A percentile compares a stretch with the other conserved stretches of the same genome.
Evolutionary conservation across 64 coral and sea anemone species (phyloP).

Genomic region (Anthopleura sola): DNA sequence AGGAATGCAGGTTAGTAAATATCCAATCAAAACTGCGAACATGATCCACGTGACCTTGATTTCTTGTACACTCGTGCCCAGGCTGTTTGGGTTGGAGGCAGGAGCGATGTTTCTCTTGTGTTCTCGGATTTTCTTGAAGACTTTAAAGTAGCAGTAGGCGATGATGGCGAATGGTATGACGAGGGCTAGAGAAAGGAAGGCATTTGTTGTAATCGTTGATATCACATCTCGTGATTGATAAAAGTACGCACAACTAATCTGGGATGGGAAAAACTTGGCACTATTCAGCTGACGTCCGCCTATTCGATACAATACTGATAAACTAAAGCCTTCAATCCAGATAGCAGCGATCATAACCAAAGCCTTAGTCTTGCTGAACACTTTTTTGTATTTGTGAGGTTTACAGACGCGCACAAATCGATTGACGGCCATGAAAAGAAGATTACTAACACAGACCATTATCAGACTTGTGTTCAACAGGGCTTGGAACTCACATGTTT

Average conservation of each 20-base stretch:
- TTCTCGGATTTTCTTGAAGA: slow-evolving; percentile 28
- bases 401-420: slow-evolving; percentile 37
- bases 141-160: slow-evolving; percentile 21
- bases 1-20: slow-evolving; percentile 20
- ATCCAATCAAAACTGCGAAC: neutral
- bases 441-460: neutral
- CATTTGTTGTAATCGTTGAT: slow-evolving; percentile 10
- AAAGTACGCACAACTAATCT: neutral
- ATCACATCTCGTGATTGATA: slow-evolving; percentile 1
- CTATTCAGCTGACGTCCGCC: neutral
- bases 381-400: slow-evolving; percentile 17
- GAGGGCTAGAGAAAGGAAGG: neutral
- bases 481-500: slow-evolving; percentile 42
- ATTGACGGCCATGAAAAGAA: slow-evolving; percentile 39
- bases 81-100: neutral
- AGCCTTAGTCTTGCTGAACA: slow-evolving; percentile 10
- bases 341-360: slow-evolving; percentile 2
- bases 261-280: neutral
- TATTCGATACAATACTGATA: neutral
- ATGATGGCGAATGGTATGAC: slow-evolving; percentile 24
- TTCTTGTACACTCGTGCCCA: slow-evolving; percentile 37
- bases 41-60: slow-evolving; percentile 58
- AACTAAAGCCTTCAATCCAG: neutral
- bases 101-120: slow-evolving; percentile 11
- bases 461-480: neutral